phyloP scores from a whole-genome alignment of 2,888 invertebrate genomes.

The Drosophila emarginata region DNA sequence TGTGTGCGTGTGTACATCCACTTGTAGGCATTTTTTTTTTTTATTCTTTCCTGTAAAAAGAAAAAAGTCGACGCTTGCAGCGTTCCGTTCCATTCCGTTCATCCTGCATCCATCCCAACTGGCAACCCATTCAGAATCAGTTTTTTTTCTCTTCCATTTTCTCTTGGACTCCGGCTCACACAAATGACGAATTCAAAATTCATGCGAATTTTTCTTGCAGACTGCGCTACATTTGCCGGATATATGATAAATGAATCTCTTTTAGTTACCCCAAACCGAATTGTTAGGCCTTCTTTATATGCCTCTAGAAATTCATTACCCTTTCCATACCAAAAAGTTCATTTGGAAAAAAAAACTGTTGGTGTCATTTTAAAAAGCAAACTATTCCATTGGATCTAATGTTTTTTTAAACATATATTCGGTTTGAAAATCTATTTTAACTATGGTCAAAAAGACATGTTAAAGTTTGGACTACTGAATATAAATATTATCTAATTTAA shows the following conservation, averaged over 20 bases:
- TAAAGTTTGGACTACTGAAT: no score
- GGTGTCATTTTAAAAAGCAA: no score
- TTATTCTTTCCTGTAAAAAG: slow-evolving; percentile 69
- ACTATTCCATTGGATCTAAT: no score
- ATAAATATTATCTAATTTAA: no score
- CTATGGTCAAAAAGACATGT: no score
- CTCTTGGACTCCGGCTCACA: slow-evolving; percentile 41
- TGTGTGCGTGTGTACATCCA: slow-evolving; percentile 54
- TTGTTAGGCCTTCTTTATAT: background rate
- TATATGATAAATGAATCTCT: slow-evolving; percentile 1
- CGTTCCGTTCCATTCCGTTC: slow-evolving; percentile 33
- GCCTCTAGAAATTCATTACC: background rate
- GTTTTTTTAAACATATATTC: no score
- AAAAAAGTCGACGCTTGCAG: slow-evolving; percentile 62
- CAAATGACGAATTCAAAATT: slow-evolving; percentile 44
- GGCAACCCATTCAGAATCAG: slow-evolving; percentile 6
- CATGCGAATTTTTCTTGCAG: slow-evolving; percentile 27
- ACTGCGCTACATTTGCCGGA: slow-evolving; percentile 32
- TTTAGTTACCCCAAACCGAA: background rate
- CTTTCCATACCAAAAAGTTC: no score
- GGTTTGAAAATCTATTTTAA: no score
- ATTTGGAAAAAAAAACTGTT: no score
- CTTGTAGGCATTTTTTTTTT: slow-evolving; percentile 57
- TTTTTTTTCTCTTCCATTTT: slow-evolving; percentile 28
- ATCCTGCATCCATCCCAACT: slow-evolving; percentile 8